Percentiles rank a stretch among this genome's conserved stretches.
phyloP scores from a whole-genome alignment of 2,888 invertebrate species.

The Phorcus lineatus region DNA sequence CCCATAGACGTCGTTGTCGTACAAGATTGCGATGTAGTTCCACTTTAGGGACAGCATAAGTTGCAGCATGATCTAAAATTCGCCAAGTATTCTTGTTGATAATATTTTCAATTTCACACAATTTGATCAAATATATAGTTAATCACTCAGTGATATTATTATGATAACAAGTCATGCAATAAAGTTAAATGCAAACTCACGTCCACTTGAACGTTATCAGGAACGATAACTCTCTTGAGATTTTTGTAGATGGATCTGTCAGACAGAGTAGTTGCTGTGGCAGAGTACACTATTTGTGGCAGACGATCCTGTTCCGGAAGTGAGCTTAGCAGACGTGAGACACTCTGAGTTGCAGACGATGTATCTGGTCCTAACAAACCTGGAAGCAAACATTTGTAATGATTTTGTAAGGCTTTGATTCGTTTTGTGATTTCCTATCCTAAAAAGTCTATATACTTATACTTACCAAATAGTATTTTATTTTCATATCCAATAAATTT shows the following conservation, averaged over 20 bases:
- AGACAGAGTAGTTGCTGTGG: slow-evolving; percentile 42
- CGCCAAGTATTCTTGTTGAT: too few relatives aligned
- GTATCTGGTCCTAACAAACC: slow-evolving; percentile 33
- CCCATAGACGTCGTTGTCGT: neutral
- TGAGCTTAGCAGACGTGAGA: slow-evolving; percentile 26
- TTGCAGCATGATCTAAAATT: slow-evolving; percentile 1
- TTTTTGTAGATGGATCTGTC: slow-evolving; percentile 40
- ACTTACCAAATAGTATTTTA: too few relatives aligned
- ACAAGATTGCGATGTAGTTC: slow-evolving; percentile 21
- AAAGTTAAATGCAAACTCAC: slow-evolving; percentile 23
- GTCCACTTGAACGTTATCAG: slow-evolving; percentile 43
- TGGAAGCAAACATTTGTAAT: neutral
- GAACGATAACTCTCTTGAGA: slow-evolving; percentile 43
- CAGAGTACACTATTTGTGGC: slow-evolving; percentile 41
- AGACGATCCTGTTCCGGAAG: slow-evolving; percentile 25
- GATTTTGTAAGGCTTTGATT: too few relatives aligned
- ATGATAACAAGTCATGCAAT: too few relatives aligned
- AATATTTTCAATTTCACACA: too few relatives aligned
- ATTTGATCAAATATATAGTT: too few relatives aligned
- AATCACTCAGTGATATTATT: too few relatives aligned
- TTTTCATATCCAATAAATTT: too few relatives aligned
- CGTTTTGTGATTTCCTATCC: too few relatives aligned
- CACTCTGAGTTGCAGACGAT: slow-evolving; percentile 25
- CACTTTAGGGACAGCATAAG: neutral
- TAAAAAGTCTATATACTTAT: too few relatives aligned